Percentiles rank a stretch among this genome's conserved stretches.
phyloP scores from a whole-genome alignment of 2,888 invertebrate species.

The Lampropteryx suffumata region DNA sequence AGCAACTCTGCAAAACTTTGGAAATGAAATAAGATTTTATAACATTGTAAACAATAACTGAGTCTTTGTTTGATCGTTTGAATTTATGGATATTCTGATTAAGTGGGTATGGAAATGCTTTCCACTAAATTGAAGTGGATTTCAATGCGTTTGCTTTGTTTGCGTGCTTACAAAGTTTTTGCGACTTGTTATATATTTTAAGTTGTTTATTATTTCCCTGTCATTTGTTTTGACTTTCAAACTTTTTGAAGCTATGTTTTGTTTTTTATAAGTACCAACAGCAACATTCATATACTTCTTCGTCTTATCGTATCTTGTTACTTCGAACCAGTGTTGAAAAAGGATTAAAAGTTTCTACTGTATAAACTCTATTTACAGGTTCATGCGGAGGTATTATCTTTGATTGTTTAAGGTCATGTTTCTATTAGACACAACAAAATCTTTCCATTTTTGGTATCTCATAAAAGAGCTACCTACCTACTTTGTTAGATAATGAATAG shows the following conservation, averaged over 20 bases:
- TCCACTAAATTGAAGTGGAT: conserved; percentile 3
- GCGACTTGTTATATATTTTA: not conserved
- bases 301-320: no score
- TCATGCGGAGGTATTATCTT: no score
- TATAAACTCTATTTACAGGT: no score
- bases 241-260: no score
- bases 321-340: no score
- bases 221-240: not conserved
- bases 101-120: conserved; percentile 8
- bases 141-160: conserved; percentile 10
- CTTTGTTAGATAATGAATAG: conserved; percentile 27
- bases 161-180: not conserved
- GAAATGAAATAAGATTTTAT: conserved; percentile 25
- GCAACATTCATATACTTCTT: no score
- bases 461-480: conserved; percentile 17
- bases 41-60: conserved; percentile 25
- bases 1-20: conserved; percentile 25
- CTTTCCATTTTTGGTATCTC: not conserved
- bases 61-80: conserved; percentile 15
- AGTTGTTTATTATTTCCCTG: not conserved
- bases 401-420: no score
- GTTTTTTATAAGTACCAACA: no score
- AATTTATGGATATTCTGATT: conserved; percentile 19
- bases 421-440: no score
- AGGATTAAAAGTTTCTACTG: no score